Base-by-base conservation (phyloP, 2,113 vertebrate genomes). In the Onychorhynchus coronatus region DNA sequence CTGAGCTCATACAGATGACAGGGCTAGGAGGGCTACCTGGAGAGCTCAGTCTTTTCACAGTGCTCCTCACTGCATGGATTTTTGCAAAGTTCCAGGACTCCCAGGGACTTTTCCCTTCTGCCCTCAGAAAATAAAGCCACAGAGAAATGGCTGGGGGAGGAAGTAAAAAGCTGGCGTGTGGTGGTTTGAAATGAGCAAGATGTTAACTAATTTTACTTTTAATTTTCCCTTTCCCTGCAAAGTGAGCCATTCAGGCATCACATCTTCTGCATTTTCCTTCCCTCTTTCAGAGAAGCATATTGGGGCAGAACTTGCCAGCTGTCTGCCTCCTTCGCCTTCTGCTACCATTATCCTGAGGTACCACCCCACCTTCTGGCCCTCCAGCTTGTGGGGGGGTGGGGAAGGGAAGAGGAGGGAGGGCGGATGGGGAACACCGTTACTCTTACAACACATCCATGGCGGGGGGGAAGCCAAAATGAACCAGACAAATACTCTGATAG, bases 201-300 rank as follows among this genome's bases (percentile, higher is more conserved):
- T 99, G 99, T 98, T 98, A 98, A 98, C 98, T 98, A 96, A 98
- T 99, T 99, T 99, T 98, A 99, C 99, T 99, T 99, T 98, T 98
- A 98, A 98, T 99, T 98, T 98, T 98, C 97, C 97, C 97, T 99
- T 98, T 99, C 97, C 97, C 98, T 98, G 98, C 98, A 95, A 99
- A 99, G 98, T 98, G 98, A 99, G 99, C 99, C 98, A 98, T 98
- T 98, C 98, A 98, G 98, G 98, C 98, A 97, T 98, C 94, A 97
- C 98, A 98, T 99, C 99, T 99, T 98, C 99, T 98, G 98, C 99
- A 99, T 99, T 99, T 98, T 99, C 99, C 99, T 99, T 98, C 98
- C 99, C 98, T 99, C 99, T 99, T 99, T 99, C 98, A 98, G 98
- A 98, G 98, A 99, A 99, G 98, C 99, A 99, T 99, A 99, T 99